Base-by-base conservation (phyloP, 2,797 vertebrate species). In the Hemibagrus guttatus region DNA sequence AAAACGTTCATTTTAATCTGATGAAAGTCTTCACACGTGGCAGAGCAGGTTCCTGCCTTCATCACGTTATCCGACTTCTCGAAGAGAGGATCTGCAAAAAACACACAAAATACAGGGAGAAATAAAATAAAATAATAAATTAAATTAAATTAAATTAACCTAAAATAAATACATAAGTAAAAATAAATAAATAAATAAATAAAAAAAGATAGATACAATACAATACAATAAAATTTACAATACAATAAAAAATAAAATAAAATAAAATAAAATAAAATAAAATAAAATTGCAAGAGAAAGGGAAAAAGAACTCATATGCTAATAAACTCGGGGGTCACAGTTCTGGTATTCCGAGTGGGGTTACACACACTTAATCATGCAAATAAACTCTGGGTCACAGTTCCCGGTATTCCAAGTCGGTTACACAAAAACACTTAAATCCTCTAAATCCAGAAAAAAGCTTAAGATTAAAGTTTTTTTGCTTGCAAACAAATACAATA, bases 1-100 rank as follows among this genome's bases (percentile, higher is more conserved):
- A 98, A 93, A 85, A 99, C 97, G 0, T 97, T 97, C 93, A 95
- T 96, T 94, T 97, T 99, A 91, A 99, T 97, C 95, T 98, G 98
- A 90, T 97, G 94, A 91, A 99, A 97, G 90, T 99, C 98, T 86
- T 97, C 97, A 90, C 98, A 99, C 0, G 97, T 97, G 84, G 97
- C 97, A 3, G 97, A 98, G 92, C 98, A 99, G 0, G 95, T 95
- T 58, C 95, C 95, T 0, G 95, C 91, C 90, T 97, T 97, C 87
- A 96, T 96, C 4, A 95, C 92, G 0, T 95, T 96, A 93, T 99
- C 97, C 0, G 96, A 95, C 91, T 97, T 97, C 90, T 97, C 96
- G 52, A 96, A 95, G 75, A 96, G 95, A 69, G 95, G 95, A 90
- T 95, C 92, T 94, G 93, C 88, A 93, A 92, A 68, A 39, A 35